Evolutionary conservation across 2,113 vertebrate genomes (phyloP).

Genomic region (Macrotus californicus): DNA sequence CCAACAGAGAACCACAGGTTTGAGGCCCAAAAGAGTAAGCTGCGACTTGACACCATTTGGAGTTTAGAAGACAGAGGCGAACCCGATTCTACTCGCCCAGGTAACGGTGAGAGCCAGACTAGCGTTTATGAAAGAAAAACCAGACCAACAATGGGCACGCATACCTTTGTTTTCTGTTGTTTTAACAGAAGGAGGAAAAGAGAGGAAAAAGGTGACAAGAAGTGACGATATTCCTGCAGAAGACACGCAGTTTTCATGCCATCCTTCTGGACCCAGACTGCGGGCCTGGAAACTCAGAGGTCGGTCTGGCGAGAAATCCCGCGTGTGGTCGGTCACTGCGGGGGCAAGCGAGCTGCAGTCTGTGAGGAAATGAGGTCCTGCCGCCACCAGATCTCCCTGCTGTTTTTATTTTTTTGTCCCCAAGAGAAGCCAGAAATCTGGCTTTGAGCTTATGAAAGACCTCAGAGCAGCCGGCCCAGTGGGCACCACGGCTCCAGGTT

Average conservation of each 20-base stretch:
- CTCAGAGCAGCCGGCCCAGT: background rate
- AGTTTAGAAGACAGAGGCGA: background rate
- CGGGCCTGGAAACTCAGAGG: fast-evolving
- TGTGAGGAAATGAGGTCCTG: background rate
- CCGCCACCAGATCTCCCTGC: background rate
- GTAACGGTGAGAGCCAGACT: background rate
- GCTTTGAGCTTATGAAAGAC: background rate
- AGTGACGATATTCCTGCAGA: fast-evolving
- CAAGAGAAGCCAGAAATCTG: background rate
- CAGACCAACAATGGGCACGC: background rate
- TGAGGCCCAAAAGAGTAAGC: background rate
- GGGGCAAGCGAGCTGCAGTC: background rate
- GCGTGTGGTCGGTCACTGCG: background rate
- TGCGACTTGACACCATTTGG: background rate
- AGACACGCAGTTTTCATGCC: fast-evolving
- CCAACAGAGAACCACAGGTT: fast-evolving
- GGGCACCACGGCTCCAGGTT: fast-evolving
- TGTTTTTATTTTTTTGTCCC: background rate
- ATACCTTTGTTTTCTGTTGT: background rate
- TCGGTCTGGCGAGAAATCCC: fast-evolving
- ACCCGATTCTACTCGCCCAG: background rate
- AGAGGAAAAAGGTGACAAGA: background rate
- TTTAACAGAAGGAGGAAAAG: no score
- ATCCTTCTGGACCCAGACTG: fast-evolving
- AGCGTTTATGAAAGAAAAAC: no score